Evolutionary conservation across 2,888 invertebrate genomes (phyloP), one percentile per base, ranked within the genome.

Genomic region (Mimumesa dahlbomi): DNA sequence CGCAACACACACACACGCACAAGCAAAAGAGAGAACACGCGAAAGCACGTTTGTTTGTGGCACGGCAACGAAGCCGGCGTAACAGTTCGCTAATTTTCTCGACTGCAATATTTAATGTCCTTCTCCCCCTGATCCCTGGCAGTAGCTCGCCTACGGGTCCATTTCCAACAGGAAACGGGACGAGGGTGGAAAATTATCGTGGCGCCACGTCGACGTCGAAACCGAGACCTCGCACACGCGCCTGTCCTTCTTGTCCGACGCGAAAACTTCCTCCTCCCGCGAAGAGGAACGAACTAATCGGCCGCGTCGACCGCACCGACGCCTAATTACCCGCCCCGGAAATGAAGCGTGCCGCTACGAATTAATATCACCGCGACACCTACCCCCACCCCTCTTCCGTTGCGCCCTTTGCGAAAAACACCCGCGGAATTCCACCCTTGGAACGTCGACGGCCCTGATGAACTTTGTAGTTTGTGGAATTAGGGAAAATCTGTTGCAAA

Each of bases 311-410:
- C 58, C 52, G 22, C 70, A 66, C 63, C 64, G 73, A 71, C 68
- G 77, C 67, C 72, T 81, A 84, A 83, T 84, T 84, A 84, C 68
- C 77, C 62, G 36, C 34, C 54, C 65, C 67, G 83, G 73, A 83
- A 81, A 82, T 76, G 80, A 84, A 73, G 62, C 76, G 63, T 70
- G 63, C 65, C 58, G 64, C 54, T 62, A 45, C 43, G 62, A 72
- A 79, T 79, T 78, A 78, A 68, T 70, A 74, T 70, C 70, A 42
- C n/a, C 31, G 25, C 31, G 63, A 18, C 48, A 63, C 25, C 54
- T 25, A 25, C 19, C n/a, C 40, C 9, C 14, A 3, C 45, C 16
- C 21, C 18, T 34, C 16, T 9, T 11, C 13, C 31, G 2, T n/a
- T n/a, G n/a, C n/a, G n/a, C n/a, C n/a, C n/a, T n/a, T n/a, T n/a